These are phyloP conservation scores for Latheticus oryzae DNA, from an alignment of 2,888 invertebrate species.

Conservation along the genomic window DNA sequence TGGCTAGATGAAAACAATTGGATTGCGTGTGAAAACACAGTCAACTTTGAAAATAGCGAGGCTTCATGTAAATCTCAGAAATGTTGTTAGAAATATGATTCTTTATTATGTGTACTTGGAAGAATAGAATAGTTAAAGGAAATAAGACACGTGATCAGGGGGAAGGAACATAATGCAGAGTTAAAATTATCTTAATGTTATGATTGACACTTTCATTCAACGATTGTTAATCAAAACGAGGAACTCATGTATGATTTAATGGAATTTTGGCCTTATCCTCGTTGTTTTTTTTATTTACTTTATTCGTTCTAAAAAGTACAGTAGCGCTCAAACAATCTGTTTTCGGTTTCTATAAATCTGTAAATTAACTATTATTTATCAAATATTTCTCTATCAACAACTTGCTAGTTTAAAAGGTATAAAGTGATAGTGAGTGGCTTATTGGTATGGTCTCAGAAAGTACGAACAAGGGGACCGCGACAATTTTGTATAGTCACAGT, in stretches of 20 bases:
- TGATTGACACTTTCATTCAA: conserved; percentile 63
- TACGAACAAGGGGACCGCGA: too few relatives aligned
- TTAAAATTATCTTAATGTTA: conserved; percentile 62
- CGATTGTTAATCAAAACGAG: conserved; percentile 50
- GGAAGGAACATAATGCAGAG: conserved; percentile 48
- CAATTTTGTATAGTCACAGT: too few relatives aligned
- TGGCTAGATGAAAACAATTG: conserved; percentile 54
- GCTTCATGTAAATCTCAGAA: conserved; percentile 18
- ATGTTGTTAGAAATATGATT: conserved; percentile 27
- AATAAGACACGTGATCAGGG: conserved; percentile 29
- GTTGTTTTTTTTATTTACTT: too few relatives aligned
- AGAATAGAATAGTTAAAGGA: conserved; percentile 13
- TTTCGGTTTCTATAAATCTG: too few relatives aligned
- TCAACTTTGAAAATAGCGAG: conserved; percentile 14
- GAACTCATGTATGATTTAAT: conserved; percentile 54
- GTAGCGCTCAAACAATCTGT: too few relatives aligned
- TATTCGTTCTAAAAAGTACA: too few relatives aligned
- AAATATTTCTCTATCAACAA: too few relatives aligned
- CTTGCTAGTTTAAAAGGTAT: too few relatives aligned
- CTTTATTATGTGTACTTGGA: conserved; percentile 1
- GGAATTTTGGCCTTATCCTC: conserved; percentile 62
- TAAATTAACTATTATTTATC: too few relatives aligned
- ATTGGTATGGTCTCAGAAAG: too few relatives aligned
- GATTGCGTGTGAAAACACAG: conserved; percentile 49
- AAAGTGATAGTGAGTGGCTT: too few relatives aligned